Evolutionary conservation across 30 jellyfish, hydroid and myxozoan genomes (phyloP), one percentile per base, ranked within the genome.

Genomic region (Pseudorhiza aurosa): DNA sequence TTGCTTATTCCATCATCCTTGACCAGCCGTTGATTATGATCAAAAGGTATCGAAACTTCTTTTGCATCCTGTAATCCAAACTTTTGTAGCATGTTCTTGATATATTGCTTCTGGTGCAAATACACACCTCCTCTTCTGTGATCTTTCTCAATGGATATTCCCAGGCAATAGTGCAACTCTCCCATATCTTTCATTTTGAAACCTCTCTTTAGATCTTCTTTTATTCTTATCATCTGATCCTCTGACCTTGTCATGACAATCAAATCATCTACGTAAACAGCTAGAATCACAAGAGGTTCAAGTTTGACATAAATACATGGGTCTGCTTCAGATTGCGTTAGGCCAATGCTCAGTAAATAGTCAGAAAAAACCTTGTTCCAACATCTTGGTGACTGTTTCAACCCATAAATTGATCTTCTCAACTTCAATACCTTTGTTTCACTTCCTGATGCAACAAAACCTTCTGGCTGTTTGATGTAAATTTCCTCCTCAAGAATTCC

Each of bases 351-450:
- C 33, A 53, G 19, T 25, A 75, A 28, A 44, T 22, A 56, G 27
- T 58, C 33, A 58, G 62, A 12, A n/a, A 75, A 50, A 8, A 49
- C 59, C 25, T 9, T 44, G 33, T 44, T 44, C 88, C 82, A 75
- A 31, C 88, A 75, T 42, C 88, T 56, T 72, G 82, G 17, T 12
- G 83, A 56, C 33, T 75, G 82, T 58, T 75, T 55, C 67, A 75
- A 32, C 14, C 88, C 88, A 44, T 75, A 58, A 22, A 75, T 12
- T 29, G 37, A 22, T 67, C 39, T 55, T 75, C 42, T 56, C 62
- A 75, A 19, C 88, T 75, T 75, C 64, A 29, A 75, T 75, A 28
- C 83, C 32, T 19, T 44, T 28, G 44, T 39, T 28, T 62, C 68
- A 4, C 9, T 42, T 32, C 15, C 40, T 14, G 32, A 6, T 3